Evolutionary conservation across 2,113 vertebrate genomes (phyloP).

Genomic region (Condylura cristata): DNA sequence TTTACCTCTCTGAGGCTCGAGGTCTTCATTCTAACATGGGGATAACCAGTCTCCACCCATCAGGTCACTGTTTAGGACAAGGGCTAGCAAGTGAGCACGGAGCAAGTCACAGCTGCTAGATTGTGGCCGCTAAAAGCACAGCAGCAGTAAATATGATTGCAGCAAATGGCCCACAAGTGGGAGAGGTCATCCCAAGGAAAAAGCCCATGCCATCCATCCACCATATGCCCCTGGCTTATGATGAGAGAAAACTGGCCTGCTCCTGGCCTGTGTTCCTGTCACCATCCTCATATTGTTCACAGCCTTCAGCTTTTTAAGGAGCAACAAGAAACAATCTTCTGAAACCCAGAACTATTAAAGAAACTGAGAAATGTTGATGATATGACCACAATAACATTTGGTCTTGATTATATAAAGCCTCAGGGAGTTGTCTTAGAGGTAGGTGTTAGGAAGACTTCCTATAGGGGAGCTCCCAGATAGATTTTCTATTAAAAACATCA

Average conservation of each 20-base stretch:
- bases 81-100: not conserved
- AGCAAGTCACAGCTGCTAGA: not conserved
- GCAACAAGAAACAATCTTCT: not conserved
- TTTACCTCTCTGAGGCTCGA: not conserved
- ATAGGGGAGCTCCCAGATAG: not conserved
- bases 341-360: not conserved
- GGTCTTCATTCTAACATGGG: not conserved
- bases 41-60: not conserved
- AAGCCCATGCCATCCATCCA: rapidly evolving
- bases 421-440: not conserved
- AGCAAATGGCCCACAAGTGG: not conserved
- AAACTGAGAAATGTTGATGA: not conserved
- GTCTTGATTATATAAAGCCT: not conserved
- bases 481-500: not conserved
- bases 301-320: not conserved
- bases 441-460: not conserved
- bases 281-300: not conserved
- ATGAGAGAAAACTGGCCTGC: not conserved
- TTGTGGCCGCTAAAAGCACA: not conserved
- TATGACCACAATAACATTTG: not conserved
- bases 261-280: not conserved
- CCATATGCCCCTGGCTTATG: rapidly evolving
- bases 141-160: not conserved
- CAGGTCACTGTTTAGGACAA: not conserved
- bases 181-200: not conserved